Evolutionary conservation across 2,888 invertebrate species (phyloP), one percentile per base, ranked within the genome.

Genomic region (Patella ulyssiponensis): DNA sequence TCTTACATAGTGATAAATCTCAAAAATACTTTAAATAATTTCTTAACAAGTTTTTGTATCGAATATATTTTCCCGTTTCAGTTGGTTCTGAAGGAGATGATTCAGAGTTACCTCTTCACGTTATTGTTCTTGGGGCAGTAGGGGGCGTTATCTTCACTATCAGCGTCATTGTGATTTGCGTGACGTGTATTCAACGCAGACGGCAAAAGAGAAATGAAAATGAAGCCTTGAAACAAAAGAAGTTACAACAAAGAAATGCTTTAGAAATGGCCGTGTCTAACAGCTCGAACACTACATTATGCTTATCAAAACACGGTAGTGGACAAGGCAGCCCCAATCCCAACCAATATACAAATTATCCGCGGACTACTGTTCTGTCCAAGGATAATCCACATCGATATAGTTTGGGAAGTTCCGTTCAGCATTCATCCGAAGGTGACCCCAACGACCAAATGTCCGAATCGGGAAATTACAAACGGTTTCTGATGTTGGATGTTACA

Each of bases 71-170:
- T 71, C 12, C 53, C 15, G n/a, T 75, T 79, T 52, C 78, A 79
- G 77, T 73, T 64, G 69, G 77, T 54, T 14, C 80, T 27, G 75
- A 71, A 20, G 77, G 73, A 0, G 70, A 77, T 2, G 44, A 70
- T 7, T 54, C 80, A 17, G 52, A 82, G 12, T 77, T 86, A 33
- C 84, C 87, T 3, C 74, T 85, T 72, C 85, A 88, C 81, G 83
- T 85, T 4, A 86, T 90, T 69, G 84, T 88, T 33, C 83, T 89
- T n/a, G 89, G 86, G 2, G 85, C 84, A 12, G 85, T 90, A n/a
- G 89, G 89, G 1, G 88, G 88, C 0, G 79, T 87, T 54, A 78
- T 90, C 69, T 71, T 90, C 64, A 87, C 87, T 56, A 82, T 87
- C 23, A 78, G 88, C 23, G 73, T 82, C 71, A 84, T 90, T 15